Evolutionary conservation across 2,113 vertebrate genomes (phyloP).

Genomic region (Chrysochloris asiatica): DNA sequence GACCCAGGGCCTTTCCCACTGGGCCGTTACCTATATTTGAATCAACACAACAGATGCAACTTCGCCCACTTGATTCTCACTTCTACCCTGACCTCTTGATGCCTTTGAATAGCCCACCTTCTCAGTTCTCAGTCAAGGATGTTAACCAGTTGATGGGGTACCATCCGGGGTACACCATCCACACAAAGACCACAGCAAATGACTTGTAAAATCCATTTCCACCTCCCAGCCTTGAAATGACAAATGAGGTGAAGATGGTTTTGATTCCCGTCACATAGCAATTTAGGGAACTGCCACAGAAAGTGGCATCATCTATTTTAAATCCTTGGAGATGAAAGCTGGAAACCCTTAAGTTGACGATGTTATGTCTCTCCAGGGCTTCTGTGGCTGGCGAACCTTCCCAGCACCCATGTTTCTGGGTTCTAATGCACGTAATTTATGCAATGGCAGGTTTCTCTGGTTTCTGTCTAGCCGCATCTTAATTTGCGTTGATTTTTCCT

Average conservation of each 20-base stretch:
- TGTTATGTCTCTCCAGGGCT: background rate
- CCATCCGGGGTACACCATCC: background rate
- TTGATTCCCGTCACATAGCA: constrained; percentile 59
- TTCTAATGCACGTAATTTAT: constrained; percentile 63
- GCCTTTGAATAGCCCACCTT: background rate
- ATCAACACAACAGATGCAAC: background rate
- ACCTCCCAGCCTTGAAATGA: constrained; percentile 46
- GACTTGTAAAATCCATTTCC: background rate
- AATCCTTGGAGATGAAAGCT: constrained; percentile 39
- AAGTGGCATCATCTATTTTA: constrained; percentile 35
- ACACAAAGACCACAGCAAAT: background rate
- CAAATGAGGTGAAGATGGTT: constrained; percentile 51
- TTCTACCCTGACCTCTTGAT: background rate
- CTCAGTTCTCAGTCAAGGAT: background rate
- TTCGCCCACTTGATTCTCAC: accelerated
- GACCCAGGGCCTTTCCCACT: too few species aligned
- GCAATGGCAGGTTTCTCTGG: constrained; percentile 53
- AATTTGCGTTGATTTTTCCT: constrained; percentile 69
- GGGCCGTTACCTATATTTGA: background rate
- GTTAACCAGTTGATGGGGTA: background rate
- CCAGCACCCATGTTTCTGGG: background rate
- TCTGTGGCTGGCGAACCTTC: accelerated
- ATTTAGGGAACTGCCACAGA: constrained; percentile 26
- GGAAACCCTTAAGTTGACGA: background rate
- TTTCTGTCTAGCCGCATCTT: constrained; percentile 70